A percentile compares a stretch with the other conserved stretches of the same genome.
These are phyloP conservation scores for Meteorus sp. DNA, from an alignment of 1,140 invertebrate genomes.

Conservation along the genomic window DNA sequence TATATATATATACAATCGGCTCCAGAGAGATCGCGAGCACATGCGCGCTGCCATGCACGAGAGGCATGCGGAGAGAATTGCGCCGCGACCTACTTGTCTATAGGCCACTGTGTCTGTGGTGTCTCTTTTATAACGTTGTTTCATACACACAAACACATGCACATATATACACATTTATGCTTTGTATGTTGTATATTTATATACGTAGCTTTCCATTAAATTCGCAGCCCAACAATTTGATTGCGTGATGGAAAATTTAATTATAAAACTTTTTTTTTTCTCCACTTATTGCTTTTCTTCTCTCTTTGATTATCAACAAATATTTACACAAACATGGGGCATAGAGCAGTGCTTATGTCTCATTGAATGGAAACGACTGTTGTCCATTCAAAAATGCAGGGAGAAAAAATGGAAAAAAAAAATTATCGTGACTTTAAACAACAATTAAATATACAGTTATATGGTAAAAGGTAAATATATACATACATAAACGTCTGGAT, in stretches of 20 bases:
- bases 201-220: background rate
- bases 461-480: background rate
- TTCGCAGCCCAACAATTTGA: background rate
- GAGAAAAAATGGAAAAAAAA: background rate
- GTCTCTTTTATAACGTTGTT: conserved; percentile 37
- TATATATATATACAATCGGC: background rate
- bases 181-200: background rate
- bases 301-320: too few species aligned
- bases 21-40: conserved; percentile 4
- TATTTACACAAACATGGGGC: too few species aligned
- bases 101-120: conserved; percentile 50
- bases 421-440: conserved; percentile 18
- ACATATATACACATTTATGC: background rate
- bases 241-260: background rate
- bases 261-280: background rate
- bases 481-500: conserved; percentile 28
- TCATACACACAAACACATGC: background rate
- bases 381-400: too few species aligned
- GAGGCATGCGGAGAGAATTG: conserved; percentile 39
- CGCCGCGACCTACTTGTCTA: conserved; percentile 53
- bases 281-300: too few species aligned
- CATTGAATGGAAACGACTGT: too few species aligned
- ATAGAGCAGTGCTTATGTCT: too few species aligned
- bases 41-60: conserved; percentile 12
- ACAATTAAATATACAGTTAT: conserved; percentile 35